Evolutionary conservation across 2,797 vertebrate genomes (phyloP).

Genomic region (Chelidonichthys spinosus): DNA sequence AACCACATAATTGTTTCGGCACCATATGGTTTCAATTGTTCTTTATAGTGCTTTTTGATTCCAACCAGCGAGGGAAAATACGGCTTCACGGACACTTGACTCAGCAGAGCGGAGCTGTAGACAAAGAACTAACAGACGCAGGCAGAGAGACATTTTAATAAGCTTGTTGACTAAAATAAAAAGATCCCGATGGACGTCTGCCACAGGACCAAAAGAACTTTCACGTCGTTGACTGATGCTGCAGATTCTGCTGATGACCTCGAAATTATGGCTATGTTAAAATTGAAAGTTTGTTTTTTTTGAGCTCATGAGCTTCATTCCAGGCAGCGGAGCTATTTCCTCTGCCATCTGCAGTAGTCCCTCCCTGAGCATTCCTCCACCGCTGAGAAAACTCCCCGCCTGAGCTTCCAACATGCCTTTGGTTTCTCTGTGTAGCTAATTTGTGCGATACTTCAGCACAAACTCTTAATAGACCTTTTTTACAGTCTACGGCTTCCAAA

Average conservation of each 20-base stretch:
- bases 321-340: conserved; percentile 83
- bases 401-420: conserved; percentile 82
- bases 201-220: conserved; percentile 8
- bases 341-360: conserved; percentile 82
- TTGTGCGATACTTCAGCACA: conserved; percentile 66
- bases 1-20: conserved; percentile 70
- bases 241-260: conserved; percentile 44
- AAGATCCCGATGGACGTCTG: no score
- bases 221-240: conserved; percentile 30
- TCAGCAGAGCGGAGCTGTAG: conserved; percentile 53
- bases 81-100: conserved; percentile 57
- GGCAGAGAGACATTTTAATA: conserved; percentile 45
- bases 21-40: conserved; percentile 73
- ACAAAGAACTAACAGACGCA: conserved; percentile 51
- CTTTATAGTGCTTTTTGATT: conserved; percentile 55
- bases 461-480: conserved; percentile 68
- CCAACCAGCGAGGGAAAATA: conserved; percentile 33
- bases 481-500: conserved; percentile 54
- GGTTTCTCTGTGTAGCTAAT: conserved; percentile 77
- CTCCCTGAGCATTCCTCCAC: conserved; percentile 88
- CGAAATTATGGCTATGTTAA: conserved; percentile 65
- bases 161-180: conserved; percentile 33
- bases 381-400: conserved; percentile 84
- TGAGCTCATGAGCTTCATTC: conserved; percentile 80
- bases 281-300: conserved; percentile 79